A percentile compares a stretch with the other conserved stretches of the same genome.
phyloP scores from a whole-genome alignment of 2,113 vertebrate species.

The Acrocephalus arundinaceus region DNA sequence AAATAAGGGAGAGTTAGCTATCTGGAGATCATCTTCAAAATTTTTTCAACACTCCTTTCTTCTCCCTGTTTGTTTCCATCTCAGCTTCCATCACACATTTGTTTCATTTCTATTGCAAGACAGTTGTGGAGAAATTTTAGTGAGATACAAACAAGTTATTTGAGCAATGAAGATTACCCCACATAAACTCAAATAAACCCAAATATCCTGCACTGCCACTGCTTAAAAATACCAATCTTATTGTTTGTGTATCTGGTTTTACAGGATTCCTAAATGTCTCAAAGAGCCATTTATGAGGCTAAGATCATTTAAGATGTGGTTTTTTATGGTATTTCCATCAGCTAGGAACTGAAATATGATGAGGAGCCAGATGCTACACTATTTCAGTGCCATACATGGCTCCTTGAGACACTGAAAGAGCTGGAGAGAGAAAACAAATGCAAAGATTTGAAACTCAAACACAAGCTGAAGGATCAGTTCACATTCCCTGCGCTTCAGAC shows the following conservation, averaged over 20 bases:
- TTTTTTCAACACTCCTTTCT: not conserved
- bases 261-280: not conserved
- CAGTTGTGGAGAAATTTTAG: not conserved
- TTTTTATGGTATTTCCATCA: not conserved
- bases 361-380: not conserved
- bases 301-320: not conserved
- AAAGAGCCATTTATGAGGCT: conserved; percentile 10
- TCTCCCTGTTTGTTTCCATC: not conserved
- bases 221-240: not conserved
- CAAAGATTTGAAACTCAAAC: not conserved
- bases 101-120: not conserved
- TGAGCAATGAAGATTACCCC: not conserved
- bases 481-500: not conserved
- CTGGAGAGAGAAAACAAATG: not conserved
- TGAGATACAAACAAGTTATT: not conserved
- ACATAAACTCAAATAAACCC: not conserved
- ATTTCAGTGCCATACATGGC: not conserved
- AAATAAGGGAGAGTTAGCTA: not conserved
- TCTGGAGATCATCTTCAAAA: not conserved
- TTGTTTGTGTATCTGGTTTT: not conserved
- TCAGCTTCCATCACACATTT: not conserved
- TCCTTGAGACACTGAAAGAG: not conserved
- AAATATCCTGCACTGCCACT: not conserved
- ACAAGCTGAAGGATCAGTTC: not conserved
- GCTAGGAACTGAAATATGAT: not conserved